Evolutionary conservation across 2,888 invertebrate species (phyloP), one percentile per base, ranked within the genome.

Genomic region (Neoscelio sp.): DNA sequence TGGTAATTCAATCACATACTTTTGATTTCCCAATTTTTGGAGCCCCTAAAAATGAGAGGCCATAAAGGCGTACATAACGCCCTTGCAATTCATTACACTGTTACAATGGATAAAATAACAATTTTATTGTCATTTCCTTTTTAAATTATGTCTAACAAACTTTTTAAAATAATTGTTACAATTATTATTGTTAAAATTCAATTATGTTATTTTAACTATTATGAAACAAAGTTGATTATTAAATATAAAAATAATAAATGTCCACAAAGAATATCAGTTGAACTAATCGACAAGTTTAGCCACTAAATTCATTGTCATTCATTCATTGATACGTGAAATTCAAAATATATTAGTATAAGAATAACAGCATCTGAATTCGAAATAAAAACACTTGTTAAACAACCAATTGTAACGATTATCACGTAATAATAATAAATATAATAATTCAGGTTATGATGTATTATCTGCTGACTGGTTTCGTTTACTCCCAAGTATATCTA

Each of bases 1-100:
- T 71, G 71, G 44, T 62, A 71, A 71, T 71, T 71, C 18, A 62
- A 71, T 71, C 42, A 26, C 44, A n/a, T 35, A 12, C 68, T 52
- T 71, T 60, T 71, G 70, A 60, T 71, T 60, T 52, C 12, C 7
- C 54, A 44, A 71, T 71, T 71, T 71, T 50, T 40, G 4, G 26
- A 30, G 33, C 26, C 50, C 42, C 50, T 50, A 10, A 50, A 54
- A 60, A 40, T 70, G 40, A 10, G 26, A 38, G 38, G 18, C 44
- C 52, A 60, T 23, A 42, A 56, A 56, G 56, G 67, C 54, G 33
- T n/a, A 4, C 8, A 10, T 1, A 17, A 42, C 8, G 2, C 40
- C 20, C 33, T 35, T 6, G 5, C 20, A 44, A 42, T 60, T 52
- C 50, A 70, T 70, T 70, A 50, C 33, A 10, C 20, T 17, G 20